Conservation (phyloP, 2,888 invertebrate species). For the Brassicogethes aeneus region DNA sequence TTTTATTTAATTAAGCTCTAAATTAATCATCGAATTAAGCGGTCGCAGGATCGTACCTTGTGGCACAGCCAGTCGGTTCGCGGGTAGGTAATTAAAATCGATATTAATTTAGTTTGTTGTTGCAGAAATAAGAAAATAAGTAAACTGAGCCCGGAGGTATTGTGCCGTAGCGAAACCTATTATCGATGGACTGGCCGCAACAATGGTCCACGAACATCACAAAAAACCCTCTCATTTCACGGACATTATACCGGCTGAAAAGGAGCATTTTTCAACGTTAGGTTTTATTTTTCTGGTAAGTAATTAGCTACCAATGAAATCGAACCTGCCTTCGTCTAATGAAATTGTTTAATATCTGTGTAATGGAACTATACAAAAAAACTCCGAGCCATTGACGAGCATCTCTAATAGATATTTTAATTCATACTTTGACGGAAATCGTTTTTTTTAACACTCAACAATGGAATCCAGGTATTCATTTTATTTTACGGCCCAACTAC, state of each 20-base stretch:
- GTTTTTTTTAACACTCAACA: too few species aligned
- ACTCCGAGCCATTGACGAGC: too few species aligned
- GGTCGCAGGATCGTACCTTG: too few species aligned
- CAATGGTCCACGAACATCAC: neutral
- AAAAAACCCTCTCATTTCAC: conserved; percentile 36
- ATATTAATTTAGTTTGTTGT: neutral
- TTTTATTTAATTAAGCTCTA: too few species aligned
- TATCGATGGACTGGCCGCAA: conserved; percentile 8
- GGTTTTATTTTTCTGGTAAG: conserved; percentile 21
- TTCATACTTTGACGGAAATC: too few species aligned
- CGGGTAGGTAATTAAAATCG: too few species aligned
- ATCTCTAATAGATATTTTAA: too few species aligned
- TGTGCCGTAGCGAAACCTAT: conserved; percentile 8
- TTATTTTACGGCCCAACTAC: too few species aligned
- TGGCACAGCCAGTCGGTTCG: too few species aligned
- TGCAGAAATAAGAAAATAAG: neutral
- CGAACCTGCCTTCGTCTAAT: neutral
- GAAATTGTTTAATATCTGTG: neutral
- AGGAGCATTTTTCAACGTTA: conserved; percentile 25
- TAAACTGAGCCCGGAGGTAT: conserved; percentile 4
- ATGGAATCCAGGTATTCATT: too few species aligned
- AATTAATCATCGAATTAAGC: too few species aligned
- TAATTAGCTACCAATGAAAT: too few species aligned
- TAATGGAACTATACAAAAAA: neutral
- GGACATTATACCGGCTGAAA: conserved; percentile 34